Conservation (phyloP, 1,140 invertebrate genomes). For the Drosophila rhopaloa region DNA sequence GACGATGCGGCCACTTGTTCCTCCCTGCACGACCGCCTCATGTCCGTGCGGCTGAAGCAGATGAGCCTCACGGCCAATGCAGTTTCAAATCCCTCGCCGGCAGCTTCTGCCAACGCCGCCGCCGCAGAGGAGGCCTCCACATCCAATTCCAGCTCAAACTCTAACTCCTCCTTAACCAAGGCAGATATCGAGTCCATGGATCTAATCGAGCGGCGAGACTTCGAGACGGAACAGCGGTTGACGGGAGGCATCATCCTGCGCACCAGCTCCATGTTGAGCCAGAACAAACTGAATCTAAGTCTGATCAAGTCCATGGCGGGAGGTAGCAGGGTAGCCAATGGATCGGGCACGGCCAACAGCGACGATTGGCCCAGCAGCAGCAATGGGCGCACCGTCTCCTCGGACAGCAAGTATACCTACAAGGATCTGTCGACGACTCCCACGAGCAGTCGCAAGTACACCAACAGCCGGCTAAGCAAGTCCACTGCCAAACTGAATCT, state of each 20-base stretch:
- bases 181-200: constrained; percentile 83
- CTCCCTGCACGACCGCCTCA: constrained; percentile 65
- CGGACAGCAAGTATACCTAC: constrained; percentile 82
- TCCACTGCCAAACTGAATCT: constrained; percentile 84
- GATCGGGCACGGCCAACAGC: constrained; percentile 22
- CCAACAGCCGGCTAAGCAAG: constrained; percentile 78
- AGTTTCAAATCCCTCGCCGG: constrained; percentile 22
- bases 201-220: constrained; percentile 80
- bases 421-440: constrained; percentile 79
- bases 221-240: constrained; percentile 77
- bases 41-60: constrained; percentile 79
- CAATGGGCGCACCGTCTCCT: constrained; percentile 72
- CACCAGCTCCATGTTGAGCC: constrained; percentile 64
- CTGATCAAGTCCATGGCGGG: constrained; percentile 68
- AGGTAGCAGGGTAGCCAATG: neutral
- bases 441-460: constrained; percentile 77
- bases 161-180: constrained; percentile 27
- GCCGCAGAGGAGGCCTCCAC: constrained; percentile 31
- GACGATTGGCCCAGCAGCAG: constrained; percentile 79
- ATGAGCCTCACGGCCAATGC: constrained; percentile 72
- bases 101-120: constrained; percentile 6
- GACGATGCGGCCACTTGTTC: constrained; percentile 43
- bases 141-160: constrained; percentile 32
- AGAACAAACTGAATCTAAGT: constrained; percentile 80
- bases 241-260: constrained; percentile 79